phyloP scores from a whole-genome alignment of 2,797 vertebrate species.

The Knipowitschia caucasica region DNA sequence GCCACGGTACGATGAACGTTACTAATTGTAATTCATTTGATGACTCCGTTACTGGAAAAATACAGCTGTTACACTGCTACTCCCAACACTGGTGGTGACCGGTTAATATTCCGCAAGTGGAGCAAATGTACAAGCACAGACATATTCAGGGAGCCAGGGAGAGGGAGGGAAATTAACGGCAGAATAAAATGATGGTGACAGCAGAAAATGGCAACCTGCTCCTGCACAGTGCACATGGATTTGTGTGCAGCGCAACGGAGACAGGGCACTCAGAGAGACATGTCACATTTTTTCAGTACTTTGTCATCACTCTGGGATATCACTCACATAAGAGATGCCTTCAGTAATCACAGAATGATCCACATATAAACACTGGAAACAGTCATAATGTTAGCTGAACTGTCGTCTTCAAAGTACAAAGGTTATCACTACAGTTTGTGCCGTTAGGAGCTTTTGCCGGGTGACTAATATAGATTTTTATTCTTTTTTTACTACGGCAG shows the following conservation, averaged over 20 bases:
- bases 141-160: conserved; percentile 8
- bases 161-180: conserved; percentile 54
- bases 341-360: conserved; percentile 31
- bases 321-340: conserved; percentile 15
- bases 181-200: conserved; percentile 68
- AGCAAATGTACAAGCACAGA: conserved; percentile 43
- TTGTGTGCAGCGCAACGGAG: conserved; percentile 36
- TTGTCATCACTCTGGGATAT: conserved; percentile 23
- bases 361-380: conserved; percentile 9
- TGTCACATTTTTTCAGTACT: conserved; percentile 25
- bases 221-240: conserved; percentile 57
- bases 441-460: neutral
- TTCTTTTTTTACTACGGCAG: neutral
- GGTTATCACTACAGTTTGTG: neutral
- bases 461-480: too few relatives aligned
- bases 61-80: too few relatives aligned
- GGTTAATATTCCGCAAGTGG: conserved; percentile 56
- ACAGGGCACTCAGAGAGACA: conserved; percentile 22
- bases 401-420: neutral
- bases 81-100: conserved; percentile 31
- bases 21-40: too few relatives aligned
- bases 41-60: too few relatives aligned
- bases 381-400: conserved; percentile 11
- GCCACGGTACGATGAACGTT: too few relatives aligned
- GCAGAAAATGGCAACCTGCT: conserved; percentile 62